Evolutionary conservation across 1,140 invertebrate genomes (phyloP), one percentile per base, ranked within the genome.

Genomic region (Latrodectus geometricus): DNA sequence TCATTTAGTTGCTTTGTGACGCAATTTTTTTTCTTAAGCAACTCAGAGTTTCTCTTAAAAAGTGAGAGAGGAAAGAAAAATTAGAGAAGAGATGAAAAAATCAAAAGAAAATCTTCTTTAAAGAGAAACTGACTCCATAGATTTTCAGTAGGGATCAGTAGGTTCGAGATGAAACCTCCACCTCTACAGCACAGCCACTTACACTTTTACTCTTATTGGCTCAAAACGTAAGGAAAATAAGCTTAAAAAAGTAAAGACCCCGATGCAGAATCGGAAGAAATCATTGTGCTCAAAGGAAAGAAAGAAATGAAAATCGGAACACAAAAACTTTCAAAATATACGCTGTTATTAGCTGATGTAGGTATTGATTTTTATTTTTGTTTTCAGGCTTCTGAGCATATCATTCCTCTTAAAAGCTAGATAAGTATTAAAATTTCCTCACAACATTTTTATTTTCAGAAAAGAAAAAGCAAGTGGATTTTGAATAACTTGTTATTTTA

Each of bases 251-350:
- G 15, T 21, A 76, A 81, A 69, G 68, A 76, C 56, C 52, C 76
- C 74, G 73, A 69, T 76, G 9, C 20, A 20, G 54, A 84, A 84
- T 84, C 82, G 66, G 76, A 84, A 84, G 82, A 84, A 84, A 84
- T 84, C 82, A 68, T 73, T 69, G 73, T 9, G 65, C 68, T 65
- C 73, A 74, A 83, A 48, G 70, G n/a, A 74, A 49, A 1, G 35
- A 20, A 69, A 17, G 76, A 66, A 70, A 81, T 70, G 50, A 48
- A 17, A 9, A 49, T 9, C 14, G 49, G 49, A 20, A 20, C 35
- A 50, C 15, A 49, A 65, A 65, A 65, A n/a, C n/a, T 65, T n/a
- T 65, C n/a, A 14, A n/a, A 65, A 15, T 65, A 14, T 65, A 15
- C 61, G 61, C 12, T 65, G 61, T 65, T 65, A n/a, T 65, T 65